Percentiles rank a stretch among this genome's conserved stretches.
These are phyloP conservation scores for Connochaetes taurinus DNA, from an alignment of 2,113 vertebrate species.

Conservation along the genomic window DNA sequence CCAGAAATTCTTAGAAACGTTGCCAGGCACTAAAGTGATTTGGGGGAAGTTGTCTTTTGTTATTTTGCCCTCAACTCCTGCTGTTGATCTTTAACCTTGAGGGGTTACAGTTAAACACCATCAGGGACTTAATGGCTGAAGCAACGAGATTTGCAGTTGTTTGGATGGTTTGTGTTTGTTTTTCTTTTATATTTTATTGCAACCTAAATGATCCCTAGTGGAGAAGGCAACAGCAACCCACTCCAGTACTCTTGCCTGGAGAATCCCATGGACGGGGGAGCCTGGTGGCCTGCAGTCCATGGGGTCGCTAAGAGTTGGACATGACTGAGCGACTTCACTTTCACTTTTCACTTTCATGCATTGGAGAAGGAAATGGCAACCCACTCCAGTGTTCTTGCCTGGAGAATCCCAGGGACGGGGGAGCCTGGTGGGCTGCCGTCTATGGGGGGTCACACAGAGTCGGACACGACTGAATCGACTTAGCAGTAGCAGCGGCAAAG, in stretches of 20 bases:
- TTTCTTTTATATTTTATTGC: neutral
- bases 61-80: neutral
- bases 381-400: too few relatives aligned
- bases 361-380: too few relatives aligned
- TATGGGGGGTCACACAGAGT: too few relatives aligned
- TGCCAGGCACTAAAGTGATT: neutral
- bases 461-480: too few relatives aligned
- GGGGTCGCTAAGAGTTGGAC: too few relatives aligned
- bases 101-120: neutral
- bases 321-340: too few relatives aligned
- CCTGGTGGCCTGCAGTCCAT: too few relatives aligned
- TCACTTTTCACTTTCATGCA: too few relatives aligned
- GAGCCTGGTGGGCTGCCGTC: too few relatives aligned
- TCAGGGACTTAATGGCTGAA: neutral
- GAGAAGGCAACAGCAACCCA: too few relatives aligned
- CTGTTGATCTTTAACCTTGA: neutral
- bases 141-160: neutral
- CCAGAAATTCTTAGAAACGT: neutral
- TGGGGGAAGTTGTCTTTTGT: neutral
- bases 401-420: rapidly evolving
- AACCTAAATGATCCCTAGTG: neutral
- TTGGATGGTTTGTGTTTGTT: neutral
- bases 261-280: too few relatives aligned
- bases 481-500: neutral
- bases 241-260: too few relatives aligned